These are phyloP conservation scores for Drosophila albomicans DNA, from an alignment of 1,140 invertebrate species.

Conservation along the genomic window DNA sequence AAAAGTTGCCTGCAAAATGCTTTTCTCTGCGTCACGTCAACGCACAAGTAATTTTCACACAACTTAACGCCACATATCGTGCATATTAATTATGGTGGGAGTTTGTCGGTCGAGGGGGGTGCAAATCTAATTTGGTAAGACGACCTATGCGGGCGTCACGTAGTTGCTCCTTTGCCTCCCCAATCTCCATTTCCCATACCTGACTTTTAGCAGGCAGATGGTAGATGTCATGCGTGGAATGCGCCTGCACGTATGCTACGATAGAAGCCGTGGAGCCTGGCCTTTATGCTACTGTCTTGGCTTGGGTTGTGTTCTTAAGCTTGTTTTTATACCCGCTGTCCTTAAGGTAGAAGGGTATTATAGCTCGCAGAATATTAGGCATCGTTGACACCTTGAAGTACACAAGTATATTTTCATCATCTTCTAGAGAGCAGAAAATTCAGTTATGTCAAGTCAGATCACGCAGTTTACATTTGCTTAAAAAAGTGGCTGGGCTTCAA, in stretches of 20 bases:
- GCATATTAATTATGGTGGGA: conserved; percentile 78
- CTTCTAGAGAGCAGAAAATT: too few relatives aligned
- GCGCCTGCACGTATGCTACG: conserved; percentile 66
- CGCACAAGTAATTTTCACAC: conserved; percentile 78
- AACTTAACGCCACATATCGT: conserved; percentile 81
- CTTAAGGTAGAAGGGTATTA: too few relatives aligned
- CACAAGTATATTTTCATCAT: too few relatives aligned
- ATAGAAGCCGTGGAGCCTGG: not conserved
- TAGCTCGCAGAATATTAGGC: too few relatives aligned
- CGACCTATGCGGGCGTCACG: conserved; percentile 59
- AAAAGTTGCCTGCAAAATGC: conserved; percentile 41
- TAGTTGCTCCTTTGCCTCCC: conserved; percentile 23
- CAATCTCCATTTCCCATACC: too few relatives aligned
- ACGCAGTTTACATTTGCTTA: too few relatives aligned
- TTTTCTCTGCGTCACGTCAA: conserved; percentile 68
- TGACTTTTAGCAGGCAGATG: conserved; percentile 26
- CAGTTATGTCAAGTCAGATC: too few relatives aligned
- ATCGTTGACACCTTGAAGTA: too few relatives aligned
- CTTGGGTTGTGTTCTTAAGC: not conserved
- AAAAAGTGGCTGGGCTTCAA: too few relatives aligned
- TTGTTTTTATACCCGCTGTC: not conserved
- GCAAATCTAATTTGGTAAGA: conserved; percentile 74
- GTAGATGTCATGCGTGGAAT: conserved; percentile 48
- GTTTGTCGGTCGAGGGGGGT: not conserved
- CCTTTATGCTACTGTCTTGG: not conserved